phyloP scores from a whole-genome alignment of 2,113 vertebrate species.

The Gadus macrocephalus region DNA sequence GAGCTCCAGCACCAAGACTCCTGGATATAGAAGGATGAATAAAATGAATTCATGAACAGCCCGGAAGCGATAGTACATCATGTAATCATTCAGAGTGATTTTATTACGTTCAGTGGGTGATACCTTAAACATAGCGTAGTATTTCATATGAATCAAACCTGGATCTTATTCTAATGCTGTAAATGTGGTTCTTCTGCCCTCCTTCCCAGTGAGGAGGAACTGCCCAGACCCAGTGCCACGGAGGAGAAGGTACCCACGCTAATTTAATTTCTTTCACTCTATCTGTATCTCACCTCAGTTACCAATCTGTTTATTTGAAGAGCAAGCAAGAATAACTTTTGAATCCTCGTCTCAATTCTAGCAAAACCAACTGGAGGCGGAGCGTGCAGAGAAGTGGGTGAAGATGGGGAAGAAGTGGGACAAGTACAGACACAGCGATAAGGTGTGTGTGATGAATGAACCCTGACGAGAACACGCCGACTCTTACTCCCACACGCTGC shows the following conservation, averaged over 20 bases:
- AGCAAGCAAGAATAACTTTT: neutral
- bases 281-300: neutral
- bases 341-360: conserved; percentile 39
- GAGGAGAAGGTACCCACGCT: conserved; percentile 81
- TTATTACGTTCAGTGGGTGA: no score
- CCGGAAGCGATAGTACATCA: no score
- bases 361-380: conserved; percentile 85
- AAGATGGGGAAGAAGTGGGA: conserved; percentile 93
- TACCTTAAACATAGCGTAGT: no score
- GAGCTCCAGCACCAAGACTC: no score
- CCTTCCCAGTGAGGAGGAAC: conserved; percentile 78
- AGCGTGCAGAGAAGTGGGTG: conserved; percentile 88
- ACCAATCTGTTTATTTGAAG: neutral
- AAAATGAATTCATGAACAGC: no score
- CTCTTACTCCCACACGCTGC: no score
- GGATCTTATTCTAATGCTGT: neutral
- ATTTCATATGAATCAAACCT: no score
- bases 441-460: conserved; percentile 62
- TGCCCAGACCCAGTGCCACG: conserved; percentile 76
- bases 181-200: conserved; percentile 10
- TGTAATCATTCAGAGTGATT: no score
- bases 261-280: neutral
- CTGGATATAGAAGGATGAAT: no score
- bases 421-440: conserved; percentile 87
- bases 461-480: no score